Conservation (phyloP, 2,888 invertebrate genomes). For the Drosophila lutescens region DNA sequence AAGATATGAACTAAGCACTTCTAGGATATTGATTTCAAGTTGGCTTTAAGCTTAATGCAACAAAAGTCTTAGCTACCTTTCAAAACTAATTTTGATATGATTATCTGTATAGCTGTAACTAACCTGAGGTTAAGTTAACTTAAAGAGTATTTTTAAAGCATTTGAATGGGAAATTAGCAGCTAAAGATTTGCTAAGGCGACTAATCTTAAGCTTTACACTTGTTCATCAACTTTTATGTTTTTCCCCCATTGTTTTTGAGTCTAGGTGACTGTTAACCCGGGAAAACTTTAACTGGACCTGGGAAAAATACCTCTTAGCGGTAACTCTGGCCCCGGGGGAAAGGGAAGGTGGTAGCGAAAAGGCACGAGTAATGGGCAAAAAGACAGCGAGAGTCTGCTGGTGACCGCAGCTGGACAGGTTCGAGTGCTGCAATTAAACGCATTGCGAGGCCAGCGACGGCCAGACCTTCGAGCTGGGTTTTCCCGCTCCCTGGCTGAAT, state of each 20-base stretch:
- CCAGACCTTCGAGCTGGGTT: conserved; percentile 7
- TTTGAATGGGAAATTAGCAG: too few species aligned
- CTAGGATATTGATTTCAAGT: too few species aligned
- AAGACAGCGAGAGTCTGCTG: conserved; percentile 20
- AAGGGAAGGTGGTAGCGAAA: not conserved
- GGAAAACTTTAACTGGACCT: conserved; percentile 9
- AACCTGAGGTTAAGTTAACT: too few species aligned
- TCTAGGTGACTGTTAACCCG: conserved; percentile 2
- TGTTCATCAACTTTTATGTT: not conserved
- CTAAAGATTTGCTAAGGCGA: too few species aligned
- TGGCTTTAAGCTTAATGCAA: too few species aligned
- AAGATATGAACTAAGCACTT: too few species aligned
- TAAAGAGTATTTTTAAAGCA: too few species aligned
- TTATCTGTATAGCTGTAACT: too few species aligned
- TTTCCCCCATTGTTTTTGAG: not conserved
- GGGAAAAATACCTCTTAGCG: not conserved
- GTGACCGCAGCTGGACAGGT: conserved; percentile 60
- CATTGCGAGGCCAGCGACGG: conserved; percentile 37
- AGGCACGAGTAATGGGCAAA: not conserved
- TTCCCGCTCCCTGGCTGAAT: conserved; percentile 33
- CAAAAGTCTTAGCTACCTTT: too few species aligned
- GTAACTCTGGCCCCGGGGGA: not conserved
- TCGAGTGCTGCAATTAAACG: conserved; percentile 72
- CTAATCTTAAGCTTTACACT: too few species aligned
- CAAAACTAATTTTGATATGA: too few species aligned